Percentiles rank a stretch among this genome's conserved stretches.
These are phyloP conservation scores for Esperia sulphurella DNA, from an alignment of 2,888 invertebrate genomes.

Conservation along the genomic window DNA sequence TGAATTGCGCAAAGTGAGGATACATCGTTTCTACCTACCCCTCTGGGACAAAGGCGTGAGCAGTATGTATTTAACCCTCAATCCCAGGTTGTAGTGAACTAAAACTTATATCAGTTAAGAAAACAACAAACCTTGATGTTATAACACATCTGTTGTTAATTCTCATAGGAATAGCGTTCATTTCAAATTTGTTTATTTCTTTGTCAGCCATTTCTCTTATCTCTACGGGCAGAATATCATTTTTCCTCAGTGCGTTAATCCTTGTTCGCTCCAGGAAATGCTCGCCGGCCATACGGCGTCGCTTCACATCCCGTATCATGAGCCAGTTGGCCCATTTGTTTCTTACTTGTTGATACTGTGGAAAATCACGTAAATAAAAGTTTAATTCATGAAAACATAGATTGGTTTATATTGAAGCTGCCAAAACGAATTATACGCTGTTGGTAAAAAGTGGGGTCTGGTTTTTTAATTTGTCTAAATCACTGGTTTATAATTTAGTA, in stretches of 20 bases:
- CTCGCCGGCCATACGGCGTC: conserved; percentile 86
- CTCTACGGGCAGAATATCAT: conserved; percentile 90
- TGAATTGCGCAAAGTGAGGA: too few relatives aligned
- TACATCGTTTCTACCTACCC: too few relatives aligned
- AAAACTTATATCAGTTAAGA: too few relatives aligned
- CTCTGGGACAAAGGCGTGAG: too few relatives aligned
- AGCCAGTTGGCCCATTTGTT: conserved; percentile 89
- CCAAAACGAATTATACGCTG: too few relatives aligned
- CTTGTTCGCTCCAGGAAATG: conserved; percentile 88
- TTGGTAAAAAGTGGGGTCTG: too few relatives aligned
- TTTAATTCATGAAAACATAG: too few relatives aligned
- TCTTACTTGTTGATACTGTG: conserved; percentile 84
- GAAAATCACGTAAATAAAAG: too few relatives aligned
- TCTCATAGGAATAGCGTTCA: conserved; percentile 83
- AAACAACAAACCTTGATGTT: conserved; percentile 90
- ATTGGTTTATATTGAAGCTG: too few relatives aligned
- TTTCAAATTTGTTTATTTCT: conserved; percentile 88
- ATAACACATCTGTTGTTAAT: conserved; percentile 90
- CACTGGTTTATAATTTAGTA: too few relatives aligned
- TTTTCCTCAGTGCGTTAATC: conserved; percentile 90
- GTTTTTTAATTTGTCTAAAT: too few relatives aligned
- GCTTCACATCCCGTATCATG: conserved; percentile 93
- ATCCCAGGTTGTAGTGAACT: not conserved
- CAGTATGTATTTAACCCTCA: not conserved
- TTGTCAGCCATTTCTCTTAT: conserved; percentile 87